These are phyloP conservation scores for Dendrocincla fuliginosa DNA, from an alignment of 2,797 vertebrate species.

Conservation along the genomic window DNA sequence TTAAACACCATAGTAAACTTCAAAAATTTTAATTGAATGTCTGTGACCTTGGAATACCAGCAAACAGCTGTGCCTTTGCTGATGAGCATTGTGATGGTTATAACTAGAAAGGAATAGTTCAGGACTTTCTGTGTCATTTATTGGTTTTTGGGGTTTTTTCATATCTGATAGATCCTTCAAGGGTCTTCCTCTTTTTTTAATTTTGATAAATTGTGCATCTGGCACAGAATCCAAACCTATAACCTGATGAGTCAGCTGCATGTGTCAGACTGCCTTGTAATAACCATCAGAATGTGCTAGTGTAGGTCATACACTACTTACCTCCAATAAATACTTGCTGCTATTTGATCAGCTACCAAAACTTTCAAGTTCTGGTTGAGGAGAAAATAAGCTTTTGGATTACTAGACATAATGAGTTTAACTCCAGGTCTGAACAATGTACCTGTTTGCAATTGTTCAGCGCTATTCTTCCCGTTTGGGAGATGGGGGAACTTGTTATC, in stretches of 20 bases:
- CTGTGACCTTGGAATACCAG: background rate
- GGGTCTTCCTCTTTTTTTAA: background rate
- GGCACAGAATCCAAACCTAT: background rate
- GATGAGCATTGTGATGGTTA: slow-evolving; percentile 14
- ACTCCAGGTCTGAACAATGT: slow-evolving; percentile 41
- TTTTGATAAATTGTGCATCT: slow-evolving; percentile 12
- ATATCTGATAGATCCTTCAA: background rate
- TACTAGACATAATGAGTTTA: background rate
- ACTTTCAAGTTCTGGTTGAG: background rate
- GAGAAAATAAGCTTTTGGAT: background rate
- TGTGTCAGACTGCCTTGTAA: background rate
- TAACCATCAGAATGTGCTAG: slow-evolving; percentile 5
- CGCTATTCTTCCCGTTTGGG: slow-evolving; percentile 22
- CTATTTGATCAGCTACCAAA: slow-evolving; percentile 13
- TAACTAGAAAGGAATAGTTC: background rate
- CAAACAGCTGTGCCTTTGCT: background rate
- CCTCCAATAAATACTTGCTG: background rate
- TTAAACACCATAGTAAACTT: slow-evolving; percentile 1
- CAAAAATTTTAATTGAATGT: background rate
- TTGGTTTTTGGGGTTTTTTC: background rate
- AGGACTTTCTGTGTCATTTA: background rate
- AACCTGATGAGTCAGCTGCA: background rate
- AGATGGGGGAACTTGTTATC: slow-evolving; percentile 12
- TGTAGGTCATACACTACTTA: background rate
- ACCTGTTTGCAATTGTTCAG: slow-evolving; percentile 21